Base-by-base conservation (phyloP, 2,113 vertebrate species). In the Actenoides lindsayi region DNA sequence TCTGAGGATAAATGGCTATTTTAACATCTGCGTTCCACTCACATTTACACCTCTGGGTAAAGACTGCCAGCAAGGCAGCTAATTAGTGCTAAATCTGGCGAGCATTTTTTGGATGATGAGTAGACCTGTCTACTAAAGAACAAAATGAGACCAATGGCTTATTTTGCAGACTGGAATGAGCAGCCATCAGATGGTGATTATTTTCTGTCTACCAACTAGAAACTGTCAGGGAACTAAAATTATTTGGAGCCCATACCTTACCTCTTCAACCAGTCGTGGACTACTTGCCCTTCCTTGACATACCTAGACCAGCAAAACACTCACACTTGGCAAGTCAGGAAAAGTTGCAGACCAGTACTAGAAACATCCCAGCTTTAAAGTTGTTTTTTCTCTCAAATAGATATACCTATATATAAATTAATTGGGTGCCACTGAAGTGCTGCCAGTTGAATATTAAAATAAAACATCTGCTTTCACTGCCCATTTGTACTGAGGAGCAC, bases 391-490 rank as follows among this genome's bases (percentile, higher is more conserved):
- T 76, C 65, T 64, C 23, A 1, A 67, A 16, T 2, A 68, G 56
- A 19, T 27, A 14, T 21, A 60, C 11, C 24, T 50, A 53, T 13
- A 42, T 41, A 53, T 13, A 70, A 92, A 71, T 75, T 81, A 87
- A 87, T 82, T 84, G 83, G 86, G 48, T 53, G 35, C 21, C 1
- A 3, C 13, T 60, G 56, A 77, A 81, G 44, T 21, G 62, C 48
- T 92, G 60, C 80, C 46, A n/a, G 44, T 31, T 87, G 80, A 96
- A 92, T 87, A 93, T 67, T 83, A 81, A 91, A 88, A 35, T 13
- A 63, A 83, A 91, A 42, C 76, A 70, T 17, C 76, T 92, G 64
- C 62, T 87, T 64, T 60, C 41, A 6, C 60, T 90, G 65, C 65
- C 92, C 74, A 20, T 82, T 90, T 42, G 50, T 80, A 15, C 42